Evolutionary conservation across 2,113 vertebrate genomes (phyloP).

Genomic region (Antigone vipio): DNA sequence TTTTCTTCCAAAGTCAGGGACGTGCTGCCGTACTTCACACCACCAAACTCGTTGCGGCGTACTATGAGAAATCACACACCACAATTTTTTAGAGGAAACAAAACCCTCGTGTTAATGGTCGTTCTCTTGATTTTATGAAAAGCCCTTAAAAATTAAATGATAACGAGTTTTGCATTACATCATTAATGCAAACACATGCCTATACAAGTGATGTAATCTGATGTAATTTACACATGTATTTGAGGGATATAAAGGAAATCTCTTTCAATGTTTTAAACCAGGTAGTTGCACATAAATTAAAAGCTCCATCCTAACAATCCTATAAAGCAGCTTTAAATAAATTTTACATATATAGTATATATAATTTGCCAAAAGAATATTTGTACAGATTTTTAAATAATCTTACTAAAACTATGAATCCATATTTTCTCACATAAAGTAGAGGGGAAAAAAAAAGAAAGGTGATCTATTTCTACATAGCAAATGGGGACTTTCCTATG

Average conservation of each 20-base stretch:
- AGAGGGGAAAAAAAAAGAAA: not conserved
- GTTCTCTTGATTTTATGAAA: not conserved
- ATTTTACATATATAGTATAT: not conserved
- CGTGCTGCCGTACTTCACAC: not conserved
- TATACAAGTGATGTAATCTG: not conserved
- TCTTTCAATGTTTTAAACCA: not conserved
- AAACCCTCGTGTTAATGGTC: rapidly evolving
- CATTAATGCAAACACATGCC: not conserved
- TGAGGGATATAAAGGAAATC: not conserved
- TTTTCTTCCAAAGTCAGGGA: not conserved
- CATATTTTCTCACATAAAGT: not conserved
- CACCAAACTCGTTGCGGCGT: not conserved
- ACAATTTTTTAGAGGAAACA: not conserved
- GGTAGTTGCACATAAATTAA: not conserved
- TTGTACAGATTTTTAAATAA: not conserved
- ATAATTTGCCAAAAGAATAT: not conserved
- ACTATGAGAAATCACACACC: not conserved
- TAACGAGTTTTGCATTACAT: not conserved
- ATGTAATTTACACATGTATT: not conserved
- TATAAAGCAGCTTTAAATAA: not conserved
- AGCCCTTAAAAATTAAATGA: not conserved
- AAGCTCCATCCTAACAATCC: not conserved
- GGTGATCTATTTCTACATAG: not conserved
- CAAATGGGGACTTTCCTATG: not conserved
- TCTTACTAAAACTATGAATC: not conserved